Evolutionary conservation across 2,797 vertebrate genomes (phyloP), one percentile per base, ranked within the genome.

Genomic region (Melanotaenia pygmaea): DNA sequence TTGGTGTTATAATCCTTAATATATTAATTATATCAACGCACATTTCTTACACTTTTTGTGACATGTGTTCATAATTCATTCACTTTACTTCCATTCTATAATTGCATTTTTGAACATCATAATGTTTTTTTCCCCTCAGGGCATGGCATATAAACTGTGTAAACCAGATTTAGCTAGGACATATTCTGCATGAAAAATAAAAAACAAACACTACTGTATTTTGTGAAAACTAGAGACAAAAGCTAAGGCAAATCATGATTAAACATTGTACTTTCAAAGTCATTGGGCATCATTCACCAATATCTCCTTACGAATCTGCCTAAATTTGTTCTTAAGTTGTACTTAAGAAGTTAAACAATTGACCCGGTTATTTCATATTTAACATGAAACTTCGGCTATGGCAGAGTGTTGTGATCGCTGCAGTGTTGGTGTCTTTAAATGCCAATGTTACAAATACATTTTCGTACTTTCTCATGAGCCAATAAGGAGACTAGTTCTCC

Each of bases 21-120:
- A 74, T 47, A 62, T 67, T 16, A 64, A 73, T 66, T 59, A 66
- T 40, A 79, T 73, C 11, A 78, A 74, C 70, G n/a, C 47, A 40
- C 1, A 28, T 40, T 63, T 77, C 61, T 67, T 2, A 70, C 30
- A 20, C 9, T 30, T 62, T 65, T 64, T 30, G 11, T 45, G 30
- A 34, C 6, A 22, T 24, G 6, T 0, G 8, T 0, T 1, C 16
- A 18, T 59, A n/a, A 61, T 16, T 30, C 24, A 58, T 43, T 68
- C 18, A 67, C 18, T 16, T 59, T 18, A 20, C 24, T 59, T 12
- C 13, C 22, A 32, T 10, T 51, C 18, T 28, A 11, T 54, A 20
- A 26, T 12, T 20, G 6, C 3, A n/a, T 20, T 37, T 59, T 16
- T 34, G 14, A 24, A 28, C 18, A 40, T 47, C 18, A 12, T 11